Evolutionary conservation across 2,113 vertebrate genomes (phyloP), one percentile per base, ranked within the genome.

Genomic region (Cyprinodon tularosa): DNA sequence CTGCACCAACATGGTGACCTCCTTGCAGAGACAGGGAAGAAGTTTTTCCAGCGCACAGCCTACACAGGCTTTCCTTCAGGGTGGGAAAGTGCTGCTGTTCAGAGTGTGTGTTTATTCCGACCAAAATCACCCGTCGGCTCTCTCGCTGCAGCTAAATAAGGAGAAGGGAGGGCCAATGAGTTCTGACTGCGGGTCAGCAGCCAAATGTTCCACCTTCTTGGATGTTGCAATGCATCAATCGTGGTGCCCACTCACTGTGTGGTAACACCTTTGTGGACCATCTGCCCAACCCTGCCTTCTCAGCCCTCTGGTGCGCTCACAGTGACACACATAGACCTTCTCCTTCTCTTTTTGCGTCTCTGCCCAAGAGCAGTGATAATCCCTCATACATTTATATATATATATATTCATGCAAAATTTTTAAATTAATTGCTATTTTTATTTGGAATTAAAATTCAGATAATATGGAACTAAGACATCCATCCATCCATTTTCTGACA

Each of bases 171-270:
- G 83, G 89, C 82, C 80, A 74, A 88, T 78, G 91, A 87, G 88
- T 83, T 92, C 90, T 91, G 90, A 93, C 92, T 94, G 90, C 89
- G 83, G 92, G 91, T 94, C 93, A 92, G 91, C 86, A 89, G 92
- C 93, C 92, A 94, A 94, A 94, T 94, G 93, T 93, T 93, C 92
- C 92, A 91, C 92, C 92, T 94, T 93, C 93, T 90, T 91, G 91
- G 84, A 93, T 92, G 93, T 93, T 94, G 88, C 86, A 90, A 87
- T 90, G 91, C 89, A 94, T 93, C 92, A 93, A 92, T 94, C 91
- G 83, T 74, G 15, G 74, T 93, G 93, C 90, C 88, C 92, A 92
- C 90, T 94, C 88, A 93, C 90, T 91, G 93, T 94, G 91, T 61
- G 77, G 83, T 86, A 92, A 91, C 93, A 93, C 93, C 93, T 93